Base-by-base conservation (phyloP, 2,113 vertebrate genomes). In the Cygnus atratus region DNA sequence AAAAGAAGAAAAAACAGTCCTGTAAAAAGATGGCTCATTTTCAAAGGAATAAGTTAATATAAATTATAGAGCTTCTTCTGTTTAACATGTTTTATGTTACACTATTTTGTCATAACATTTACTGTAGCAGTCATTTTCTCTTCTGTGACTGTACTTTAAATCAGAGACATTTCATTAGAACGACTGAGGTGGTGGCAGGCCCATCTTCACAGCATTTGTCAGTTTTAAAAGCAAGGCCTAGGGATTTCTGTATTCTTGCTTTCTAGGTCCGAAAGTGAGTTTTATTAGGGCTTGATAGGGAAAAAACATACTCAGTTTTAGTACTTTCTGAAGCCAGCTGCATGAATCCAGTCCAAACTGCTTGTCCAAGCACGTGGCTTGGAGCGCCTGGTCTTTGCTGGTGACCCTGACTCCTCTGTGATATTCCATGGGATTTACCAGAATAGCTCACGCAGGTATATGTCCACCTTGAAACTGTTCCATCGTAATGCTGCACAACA, bases 41-140 rank as follows among this genome's bases (percentile, higher is more conserved):
- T 84, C 71, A 84, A 78, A 94, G 44, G 39, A 82, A 10, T 87
- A 66, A 37, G 48, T 75, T 90, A 78, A 41, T 86, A 77, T 52
- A 68, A 90, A 94, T 88, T 62, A 65, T 1, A 58, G 72, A 81
- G 46, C 25, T 88, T 70, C 59, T 68, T 81, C 35, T 26, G 12
- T 1, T 93, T 52, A 84, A 88, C 2, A 0, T 46, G 50, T 91
- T 91, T 80, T 50, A 58, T 71, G 17, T 93, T 95, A 68, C 8
- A 68, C 44, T 16, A 37, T 58, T 84, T 90, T 94, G 70, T 94
- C 90, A 85, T 79, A 95, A 87, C 58, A 89, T 93, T 95, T 91
- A 76, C 86, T 55, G 19, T 81, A 94, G 54, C 44, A 86, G 55
- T 82, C 90, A 79, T 67, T 80, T 83, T 79, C 25, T 86, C 25